These are phyloP conservation scores for Rhabdornis inornatus DNA, from an alignment of 2,113 vertebrate species.

Conservation along the genomic window DNA sequence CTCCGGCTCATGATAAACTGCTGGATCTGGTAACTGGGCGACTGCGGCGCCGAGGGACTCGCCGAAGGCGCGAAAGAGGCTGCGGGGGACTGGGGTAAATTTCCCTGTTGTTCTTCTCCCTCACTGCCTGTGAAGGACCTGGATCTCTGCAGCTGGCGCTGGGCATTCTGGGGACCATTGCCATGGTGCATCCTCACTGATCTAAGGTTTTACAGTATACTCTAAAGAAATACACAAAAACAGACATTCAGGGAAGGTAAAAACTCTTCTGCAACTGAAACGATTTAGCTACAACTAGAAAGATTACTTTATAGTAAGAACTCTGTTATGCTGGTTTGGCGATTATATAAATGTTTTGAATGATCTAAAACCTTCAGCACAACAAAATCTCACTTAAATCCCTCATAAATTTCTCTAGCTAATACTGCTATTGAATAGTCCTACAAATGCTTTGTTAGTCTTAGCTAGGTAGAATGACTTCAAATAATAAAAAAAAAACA, in stretches of 20 bases:
- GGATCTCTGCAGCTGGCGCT: constrained; percentile 89
- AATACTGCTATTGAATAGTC: not conserved
- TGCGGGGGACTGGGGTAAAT: constrained; percentile 87
- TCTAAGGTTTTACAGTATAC: constrained; percentile 33
- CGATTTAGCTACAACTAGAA: not conserved
- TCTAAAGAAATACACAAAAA: constrained; percentile 53
- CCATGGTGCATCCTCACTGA: constrained; percentile 95
- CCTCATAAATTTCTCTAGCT: not conserved
- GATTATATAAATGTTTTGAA: not conserved
- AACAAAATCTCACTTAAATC: not conserved
- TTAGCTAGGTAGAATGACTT: not conserved
- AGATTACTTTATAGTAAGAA: not conserved
- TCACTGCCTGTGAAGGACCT: constrained; percentile 88
- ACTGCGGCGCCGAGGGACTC: constrained; percentile 88
- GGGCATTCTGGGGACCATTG: constrained; percentile 89
- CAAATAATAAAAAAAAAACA: not conserved
- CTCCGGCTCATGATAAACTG: constrained; percentile 86
- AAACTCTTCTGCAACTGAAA: not conserved
- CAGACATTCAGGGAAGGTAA: constrained; percentile 3
- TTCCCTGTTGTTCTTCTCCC: constrained; percentile 83
- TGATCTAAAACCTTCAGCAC: not conserved
- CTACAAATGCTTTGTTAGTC: rapidly evolving
- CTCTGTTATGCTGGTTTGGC: not conserved
- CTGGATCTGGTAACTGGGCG: constrained; percentile 89
- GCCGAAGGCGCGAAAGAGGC: constrained; percentile 85